Evolutionary conservation across 2,888 invertebrate genomes (phyloP), one percentile per base, ranked within the genome.

Genomic region (Fissipunctia ypsillon): DNA sequence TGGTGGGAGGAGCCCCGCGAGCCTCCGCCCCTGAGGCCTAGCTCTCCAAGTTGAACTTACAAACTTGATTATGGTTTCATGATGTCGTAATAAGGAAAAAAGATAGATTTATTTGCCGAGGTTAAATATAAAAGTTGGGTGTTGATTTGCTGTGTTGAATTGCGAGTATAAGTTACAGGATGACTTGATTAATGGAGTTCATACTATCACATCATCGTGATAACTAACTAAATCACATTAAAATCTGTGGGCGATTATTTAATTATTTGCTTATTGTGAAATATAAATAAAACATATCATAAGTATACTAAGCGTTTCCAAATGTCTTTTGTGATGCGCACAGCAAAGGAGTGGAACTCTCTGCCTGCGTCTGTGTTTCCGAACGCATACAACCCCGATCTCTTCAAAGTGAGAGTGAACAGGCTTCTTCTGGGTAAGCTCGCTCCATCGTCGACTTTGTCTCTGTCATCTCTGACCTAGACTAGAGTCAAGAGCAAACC

Each of bases 1-100:
- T 81, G 84, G 86, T 84, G 84, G 84, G 84, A 85, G 84, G 86
- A 38, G 84, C 84, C 22, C 73, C 50, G 22, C 28, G 16, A 63
- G 84, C 73, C 71, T 76, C 86, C 84, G 84, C 84, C 84, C 83
- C 81, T 35, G 54, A 73, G 69, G 67, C 85, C 69, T 85, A 73
- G 78, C 76, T 54, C 69, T 70, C 75, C 69, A 70, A 80, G 67
- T 81, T 65, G 45, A 22, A 81, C 31, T 72, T 52, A 54, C 31
- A 65, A 83, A 85, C 83, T 83, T 83, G 66, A 83, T 84, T 69
- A 78, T 61, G 70, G 45, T 65, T 76, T 54, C 59, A 74, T 66
- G 64, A 73, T 52, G 38, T 54, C 45, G 28, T 73, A 35, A 50
- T 70, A 67, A 66, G 48, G 59, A 54, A 67, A 66, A 76, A 61